Evolutionary conservation across 2,888 invertebrate species (phyloP), one percentile per base, ranked within the genome.

Genomic region (Heliconius cydno): DNA sequence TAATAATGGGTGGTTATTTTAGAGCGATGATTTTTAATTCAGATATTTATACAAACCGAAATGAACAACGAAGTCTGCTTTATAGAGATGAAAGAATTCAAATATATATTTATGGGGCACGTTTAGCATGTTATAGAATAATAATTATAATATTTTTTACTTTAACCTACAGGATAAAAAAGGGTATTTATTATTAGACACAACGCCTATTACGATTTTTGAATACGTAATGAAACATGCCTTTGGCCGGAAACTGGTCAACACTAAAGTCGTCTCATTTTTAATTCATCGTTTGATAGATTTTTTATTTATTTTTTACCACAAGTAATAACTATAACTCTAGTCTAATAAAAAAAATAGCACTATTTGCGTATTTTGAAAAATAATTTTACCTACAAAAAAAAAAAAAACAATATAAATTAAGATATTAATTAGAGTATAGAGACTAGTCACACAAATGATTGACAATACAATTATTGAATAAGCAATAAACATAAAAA

Each of bases 1-100:
- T 74, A 63, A 74, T 74, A 66, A 68, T 74, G 28, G 67, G 25
- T 63, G 67, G 68, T 52, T 79, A 79, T 79, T 63, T 75, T 75
- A n/a, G 67, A 63, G 12, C 3, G 38, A 66, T 70, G 65, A 25
- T 46, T 65, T 38, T 75, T 66, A 75, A 65, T 66, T 46, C 46
- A 75, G 46, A 19, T 63, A 65, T 65, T 41, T 75, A 63, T 70
- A 38, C 13, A 25, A 38, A 15, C 41, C 7, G 41, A 41, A 68
- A 41, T 41, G 25, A 25, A 15, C 7, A 25, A 25, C 6, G 38
- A 41, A 41, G 68, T 65, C 63, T 25, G n/a, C 25, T 25, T 5
- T 63, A n/a, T 38, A 38, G 67, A 67, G 52, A 52, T 52, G 52
- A 19, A 38, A 68, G 34, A 68, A 67, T 22, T 34, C 22, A 22